Evolutionary conservation across 2,113 vertebrate genomes (phyloP).

Genomic region (Oryzias curvinotus): DNA sequence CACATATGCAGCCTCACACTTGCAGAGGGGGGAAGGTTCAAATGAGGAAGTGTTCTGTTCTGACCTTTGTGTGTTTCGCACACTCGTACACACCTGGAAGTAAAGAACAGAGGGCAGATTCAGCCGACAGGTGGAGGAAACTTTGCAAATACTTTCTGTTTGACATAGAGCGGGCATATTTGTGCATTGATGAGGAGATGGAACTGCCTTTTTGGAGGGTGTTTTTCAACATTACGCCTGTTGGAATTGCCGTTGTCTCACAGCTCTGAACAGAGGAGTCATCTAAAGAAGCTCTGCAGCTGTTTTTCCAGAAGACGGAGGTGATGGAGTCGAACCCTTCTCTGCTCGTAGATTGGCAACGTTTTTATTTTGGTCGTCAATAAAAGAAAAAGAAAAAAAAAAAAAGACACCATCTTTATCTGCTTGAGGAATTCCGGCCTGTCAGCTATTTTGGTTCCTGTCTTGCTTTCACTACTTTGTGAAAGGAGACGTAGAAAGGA

Average conservation of each 20-base stretch:
- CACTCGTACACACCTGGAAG: constrained; percentile 52
- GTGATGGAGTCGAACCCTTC: constrained; percentile 6
- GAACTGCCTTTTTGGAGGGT: background rate
- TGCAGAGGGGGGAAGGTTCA: constrained; percentile 33
- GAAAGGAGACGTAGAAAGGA: constrained; percentile 76
- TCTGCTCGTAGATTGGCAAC: constrained; percentile 2
- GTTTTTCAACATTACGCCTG: constrained; percentile 1
- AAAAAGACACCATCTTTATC: constrained; percentile 7
- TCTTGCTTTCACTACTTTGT: constrained; percentile 77
- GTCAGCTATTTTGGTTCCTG: constrained; percentile 69
- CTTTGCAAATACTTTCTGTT: constrained; percentile 19
- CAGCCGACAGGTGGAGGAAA: constrained; percentile 40
- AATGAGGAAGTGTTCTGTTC: constrained; percentile 74
- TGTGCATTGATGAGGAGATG: too few species aligned
- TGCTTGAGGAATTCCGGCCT: constrained; percentile 53
- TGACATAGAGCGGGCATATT: constrained; percentile 6
- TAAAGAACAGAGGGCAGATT: constrained; percentile 24
- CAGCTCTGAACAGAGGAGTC: background rate
- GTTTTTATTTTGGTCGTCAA: constrained; percentile 1
- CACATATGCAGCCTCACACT: background rate
- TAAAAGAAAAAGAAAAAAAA: constrained; percentile 3
- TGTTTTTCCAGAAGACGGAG: background rate
- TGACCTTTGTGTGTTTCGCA: constrained; percentile 67
- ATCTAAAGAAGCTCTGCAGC: background rate
- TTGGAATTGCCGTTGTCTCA: constrained; percentile 19